Evolutionary conservation across 1,140 invertebrate species (phyloP).

Genomic region (Heliconius hermathena): DNA sequence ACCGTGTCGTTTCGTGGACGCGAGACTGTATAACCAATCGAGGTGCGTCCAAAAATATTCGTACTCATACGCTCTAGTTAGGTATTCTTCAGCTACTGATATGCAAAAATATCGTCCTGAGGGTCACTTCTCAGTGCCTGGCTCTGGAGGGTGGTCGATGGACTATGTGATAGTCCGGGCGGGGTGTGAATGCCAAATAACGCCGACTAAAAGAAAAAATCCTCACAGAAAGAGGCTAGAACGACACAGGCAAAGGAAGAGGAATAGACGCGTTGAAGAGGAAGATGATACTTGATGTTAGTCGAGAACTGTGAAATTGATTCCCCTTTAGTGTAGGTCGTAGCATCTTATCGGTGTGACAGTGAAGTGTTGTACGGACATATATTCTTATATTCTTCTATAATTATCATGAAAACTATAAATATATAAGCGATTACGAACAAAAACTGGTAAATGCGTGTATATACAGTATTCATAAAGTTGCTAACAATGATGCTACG

Average conservation of each 20-base stretch:
- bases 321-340: slow-evolving; percentile 58
- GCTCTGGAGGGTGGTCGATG: slow-evolving; percentile 85
- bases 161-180: slow-evolving; percentile 92
- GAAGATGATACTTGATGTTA: slow-evolving; percentile 71
- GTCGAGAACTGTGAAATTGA: slow-evolving; percentile 63
- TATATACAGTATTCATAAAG: slow-evolving; percentile 7
- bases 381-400: slow-evolving; percentile 4
- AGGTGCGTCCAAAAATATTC: slow-evolving; percentile 92
- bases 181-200: slow-evolving; percentile 91
- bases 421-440: not conserved
- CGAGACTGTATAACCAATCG: slow-evolving; percentile 85
- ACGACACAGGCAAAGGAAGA: slow-evolving; percentile 62
- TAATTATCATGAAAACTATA: not conserved
- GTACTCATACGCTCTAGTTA: slow-evolving; percentile 92
- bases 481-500: slow-evolving; percentile 37
- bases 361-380: slow-evolving; percentile 10
- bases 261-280: slow-evolving; percentile 58
- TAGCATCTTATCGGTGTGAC: slow-evolving; percentile 36
- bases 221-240: slow-evolving; percentile 58
- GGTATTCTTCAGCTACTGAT: slow-evolving; percentile 79
- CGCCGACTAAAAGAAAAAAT: slow-evolving; percentile 58
- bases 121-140: slow-evolving; percentile 80
- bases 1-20: slow-evolving; percentile 89
- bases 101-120: slow-evolving; percentile 75
- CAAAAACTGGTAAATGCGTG: not conserved